Evolutionary conservation across 2,113 vertebrate genomes (phyloP).

Genomic region (Heterotilapia buettikoferi): DNA sequence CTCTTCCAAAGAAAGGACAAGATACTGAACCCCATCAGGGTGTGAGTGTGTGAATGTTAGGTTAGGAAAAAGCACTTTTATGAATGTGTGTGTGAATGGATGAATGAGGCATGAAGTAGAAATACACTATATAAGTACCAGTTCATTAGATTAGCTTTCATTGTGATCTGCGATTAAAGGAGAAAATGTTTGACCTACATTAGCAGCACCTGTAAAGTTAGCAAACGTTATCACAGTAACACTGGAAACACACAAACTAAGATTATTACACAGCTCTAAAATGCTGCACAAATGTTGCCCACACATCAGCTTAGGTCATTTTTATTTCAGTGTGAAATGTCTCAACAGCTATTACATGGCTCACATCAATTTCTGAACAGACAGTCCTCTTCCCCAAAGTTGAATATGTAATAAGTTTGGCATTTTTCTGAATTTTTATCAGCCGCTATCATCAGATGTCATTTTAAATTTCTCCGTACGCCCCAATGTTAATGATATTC

Average conservation of each 20-base stretch:
- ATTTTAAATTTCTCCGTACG: not conserved
- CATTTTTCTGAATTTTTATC: not conserved
- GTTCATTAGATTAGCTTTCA: not conserved
- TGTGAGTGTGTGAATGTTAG: not conserved
- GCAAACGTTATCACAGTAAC: not conserved
- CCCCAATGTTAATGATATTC: not conserved
- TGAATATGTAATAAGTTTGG: not conserved
- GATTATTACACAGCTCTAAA: not conserved
- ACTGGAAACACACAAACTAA: not conserved
- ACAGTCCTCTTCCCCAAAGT: not conserved
- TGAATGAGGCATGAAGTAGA: not conserved
- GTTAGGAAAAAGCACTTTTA: not conserved
- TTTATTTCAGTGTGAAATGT: not conserved
- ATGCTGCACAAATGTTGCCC: not conserved
- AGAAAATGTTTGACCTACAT: not conserved
- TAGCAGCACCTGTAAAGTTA: not conserved
- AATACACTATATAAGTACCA: not conserved
- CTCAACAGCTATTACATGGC: not conserved
- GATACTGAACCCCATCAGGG: not conserved
- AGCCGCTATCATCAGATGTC: not conserved
- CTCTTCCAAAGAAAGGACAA: not conserved
- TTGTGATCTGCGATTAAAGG: not conserved
- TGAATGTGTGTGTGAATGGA: not conserved
- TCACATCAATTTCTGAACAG: not conserved
- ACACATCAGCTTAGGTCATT: not conserved